Percentiles rank a stretch among this genome's conserved stretches.
Evolutionary conservation across 2,797 vertebrate species (phyloP).

Genomic region (Anableps anableps): DNA sequence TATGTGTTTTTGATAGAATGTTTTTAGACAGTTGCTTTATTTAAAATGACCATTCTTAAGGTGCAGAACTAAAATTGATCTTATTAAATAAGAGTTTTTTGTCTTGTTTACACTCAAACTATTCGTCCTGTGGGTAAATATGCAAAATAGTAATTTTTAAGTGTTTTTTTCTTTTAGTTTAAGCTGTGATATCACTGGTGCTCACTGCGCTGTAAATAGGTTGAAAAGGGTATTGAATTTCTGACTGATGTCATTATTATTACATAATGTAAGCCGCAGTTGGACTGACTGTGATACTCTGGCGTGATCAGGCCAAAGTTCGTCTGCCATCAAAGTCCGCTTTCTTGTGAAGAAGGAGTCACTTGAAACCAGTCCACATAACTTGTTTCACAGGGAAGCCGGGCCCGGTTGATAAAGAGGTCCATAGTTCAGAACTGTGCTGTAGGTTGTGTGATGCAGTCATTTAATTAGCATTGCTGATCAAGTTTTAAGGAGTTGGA

Average conservation of each 20-base stretch:
- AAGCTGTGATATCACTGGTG: neutral
- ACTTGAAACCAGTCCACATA: neutral
- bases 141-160: neutral
- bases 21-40: neutral
- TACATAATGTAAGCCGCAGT: neutral
- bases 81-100: neutral
- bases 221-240: neutral
- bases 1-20: neutral
- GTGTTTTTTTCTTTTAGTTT: neutral
- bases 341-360: neutral
- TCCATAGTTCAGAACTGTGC: constrained; percentile 7
- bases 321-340: neutral
- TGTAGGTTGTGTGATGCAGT: constrained; percentile 30
- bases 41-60: neutral
- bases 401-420: neutral
- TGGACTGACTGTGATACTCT: neutral
- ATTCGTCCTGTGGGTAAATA: neutral
- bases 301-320: constrained; percentile 23
- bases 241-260: constrained; percentile 5
- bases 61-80: neutral
- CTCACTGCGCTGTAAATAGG: neutral
- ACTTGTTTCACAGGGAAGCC: neutral
- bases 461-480: constrained; percentile 42
- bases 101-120: neutral
- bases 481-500: neutral